phyloP scores from a whole-genome alignment of 2,797 vertebrate species.

The Bradypodion pumilum region DNA sequence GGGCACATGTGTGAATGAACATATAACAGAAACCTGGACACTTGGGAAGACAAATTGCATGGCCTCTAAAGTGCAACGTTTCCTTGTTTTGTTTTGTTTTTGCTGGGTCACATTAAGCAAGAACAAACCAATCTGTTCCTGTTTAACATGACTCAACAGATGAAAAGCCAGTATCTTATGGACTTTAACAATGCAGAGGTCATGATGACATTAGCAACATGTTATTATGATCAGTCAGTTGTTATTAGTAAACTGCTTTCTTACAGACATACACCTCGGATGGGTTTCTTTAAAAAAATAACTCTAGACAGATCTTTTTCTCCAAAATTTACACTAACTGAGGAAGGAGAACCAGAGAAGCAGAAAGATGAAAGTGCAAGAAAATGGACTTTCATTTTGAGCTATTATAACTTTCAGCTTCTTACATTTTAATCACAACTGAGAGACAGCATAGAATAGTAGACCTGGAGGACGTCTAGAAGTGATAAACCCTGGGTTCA shows the following conservation, averaged over 20 bases:
- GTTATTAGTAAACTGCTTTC: not conserved
- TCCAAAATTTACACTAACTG: too few species aligned
- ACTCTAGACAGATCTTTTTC: not conserved
- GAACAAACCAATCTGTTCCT: slow-evolving; percentile 36
- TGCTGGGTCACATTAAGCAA: slow-evolving; percentile 7
- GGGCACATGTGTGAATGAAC: not conserved
- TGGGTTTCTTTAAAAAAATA: not conserved
- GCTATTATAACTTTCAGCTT: not conserved
- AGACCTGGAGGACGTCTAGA: too few species aligned
- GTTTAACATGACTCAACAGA: slow-evolving; percentile 29
- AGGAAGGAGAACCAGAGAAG: not conserved
- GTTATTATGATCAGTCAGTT: slow-evolving; percentile 19
- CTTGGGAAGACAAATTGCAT: not conserved
- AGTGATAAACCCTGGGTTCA: not conserved
- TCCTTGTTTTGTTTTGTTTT: not conserved
- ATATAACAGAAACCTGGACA: not conserved
- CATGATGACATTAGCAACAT: slow-evolving; percentile 23
- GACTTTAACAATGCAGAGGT: slow-evolving; percentile 27
- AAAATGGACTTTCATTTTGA: not conserved
- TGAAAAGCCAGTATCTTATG: slow-evolving; percentile 30
- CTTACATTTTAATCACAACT: not conserved
- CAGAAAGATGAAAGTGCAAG: not conserved
- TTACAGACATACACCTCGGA: slow-evolving; percentile 30
- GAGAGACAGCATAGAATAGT: not conserved
- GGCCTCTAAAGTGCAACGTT: not conserved